Evolutionary conservation across 2,888 invertebrate species (phyloP).

Genomic region (Coremacera marginata): DNA sequence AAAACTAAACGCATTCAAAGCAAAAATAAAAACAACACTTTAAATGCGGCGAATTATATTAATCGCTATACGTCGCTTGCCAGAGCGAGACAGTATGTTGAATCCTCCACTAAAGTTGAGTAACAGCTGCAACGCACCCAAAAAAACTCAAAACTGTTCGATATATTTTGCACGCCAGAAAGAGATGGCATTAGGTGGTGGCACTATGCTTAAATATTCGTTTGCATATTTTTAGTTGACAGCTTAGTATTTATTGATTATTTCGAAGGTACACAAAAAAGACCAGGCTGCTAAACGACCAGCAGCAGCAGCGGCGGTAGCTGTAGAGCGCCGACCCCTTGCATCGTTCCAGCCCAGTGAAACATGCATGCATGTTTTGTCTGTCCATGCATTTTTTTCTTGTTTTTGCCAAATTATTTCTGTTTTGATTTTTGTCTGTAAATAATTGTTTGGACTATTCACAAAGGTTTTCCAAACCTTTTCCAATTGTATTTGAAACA

Average conservation of each 20-base stretch:
- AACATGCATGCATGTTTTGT: background rate
- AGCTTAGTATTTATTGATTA: conserved; percentile 63
- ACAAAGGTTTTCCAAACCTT: no score
- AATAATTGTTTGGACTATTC: no score
- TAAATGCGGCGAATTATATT: conserved; percentile 27
- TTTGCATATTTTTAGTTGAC: conserved; percentile 45
- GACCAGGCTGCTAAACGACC: conserved; percentile 31
- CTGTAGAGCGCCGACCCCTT: background rate
- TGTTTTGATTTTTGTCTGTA: background rate
- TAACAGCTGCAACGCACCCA: conserved; percentile 24
- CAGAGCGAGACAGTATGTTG: conserved; percentile 33
- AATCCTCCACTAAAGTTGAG: background rate
- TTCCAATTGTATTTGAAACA: background rate
- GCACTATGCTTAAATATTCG: background rate
- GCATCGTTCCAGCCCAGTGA: background rate
- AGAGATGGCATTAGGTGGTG: conserved; percentile 34
- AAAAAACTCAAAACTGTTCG: conserved; percentile 31
- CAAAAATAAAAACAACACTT: conserved; percentile 23
- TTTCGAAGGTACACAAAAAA: conserved; percentile 65
- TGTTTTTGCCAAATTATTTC: background rate
- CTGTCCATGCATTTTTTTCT: background rate
- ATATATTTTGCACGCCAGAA: conserved; percentile 41
- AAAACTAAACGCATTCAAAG: conserved; percentile 22
- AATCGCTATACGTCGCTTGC: conserved; percentile 24
- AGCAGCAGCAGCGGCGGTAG: background rate